Evolutionary conservation across 2,888 invertebrate species (phyloP).

Genomic region (Dendrolimus pini): DNA sequence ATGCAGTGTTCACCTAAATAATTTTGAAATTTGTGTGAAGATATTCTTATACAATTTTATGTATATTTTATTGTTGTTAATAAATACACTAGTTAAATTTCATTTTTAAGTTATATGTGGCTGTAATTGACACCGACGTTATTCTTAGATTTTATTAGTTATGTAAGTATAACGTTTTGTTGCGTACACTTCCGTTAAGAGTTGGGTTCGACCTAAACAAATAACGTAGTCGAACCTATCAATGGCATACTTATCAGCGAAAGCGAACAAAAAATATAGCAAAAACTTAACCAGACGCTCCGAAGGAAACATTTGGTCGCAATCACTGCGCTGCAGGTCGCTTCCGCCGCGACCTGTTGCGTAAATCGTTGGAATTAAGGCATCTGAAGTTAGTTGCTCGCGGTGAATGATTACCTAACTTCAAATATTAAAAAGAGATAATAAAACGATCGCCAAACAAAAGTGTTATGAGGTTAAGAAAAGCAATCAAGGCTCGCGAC

Average conservation of each 20-base stretch:
- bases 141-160: not conserved
- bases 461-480: not conserved
- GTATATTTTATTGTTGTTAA: too few species aligned
- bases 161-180: slow-evolving; percentile 16
- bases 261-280: slow-evolving; percentile 56
- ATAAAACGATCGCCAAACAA: not conserved
- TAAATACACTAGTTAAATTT: too few species aligned
- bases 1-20: not conserved
- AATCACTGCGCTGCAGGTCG: slow-evolving; percentile 71
- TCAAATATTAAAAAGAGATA: not conserved
- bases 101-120: too few species aligned
- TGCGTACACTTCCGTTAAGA: slow-evolving; percentile 59
- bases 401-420: not conserved
- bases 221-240: slow-evolving; percentile 61
- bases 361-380: slow-evolving; percentile 49
- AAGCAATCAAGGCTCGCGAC: slow-evolving; percentile 13
- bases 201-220: slow-evolving; percentile 65
- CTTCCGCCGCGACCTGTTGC: slow-evolving; percentile 77
- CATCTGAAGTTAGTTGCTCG: not conserved
- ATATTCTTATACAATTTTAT: too few species aligned
- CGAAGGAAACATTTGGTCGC: slow-evolving; percentile 74
- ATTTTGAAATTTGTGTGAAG: too few species aligned
- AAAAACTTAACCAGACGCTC: slow-evolving; percentile 65
- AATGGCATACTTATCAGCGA: slow-evolving; percentile 71
- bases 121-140: not conserved